Evolutionary conservation across 2,113 vertebrate species (phyloP).

Genomic region (Myotis davidii): DNA sequence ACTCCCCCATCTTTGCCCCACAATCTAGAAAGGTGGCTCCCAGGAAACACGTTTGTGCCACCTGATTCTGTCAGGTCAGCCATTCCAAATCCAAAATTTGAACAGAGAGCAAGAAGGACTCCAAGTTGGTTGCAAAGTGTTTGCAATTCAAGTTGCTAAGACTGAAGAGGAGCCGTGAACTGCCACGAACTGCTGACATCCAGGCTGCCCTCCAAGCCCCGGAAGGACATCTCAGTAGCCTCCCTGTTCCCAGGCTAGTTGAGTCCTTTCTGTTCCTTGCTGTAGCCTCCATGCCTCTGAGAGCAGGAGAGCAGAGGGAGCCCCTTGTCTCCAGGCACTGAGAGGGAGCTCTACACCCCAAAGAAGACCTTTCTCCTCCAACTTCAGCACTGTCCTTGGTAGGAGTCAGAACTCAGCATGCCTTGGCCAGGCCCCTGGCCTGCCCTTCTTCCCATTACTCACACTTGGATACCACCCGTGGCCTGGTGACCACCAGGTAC

Average conservation of each 20-base stretch:
- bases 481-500: too few species aligned
- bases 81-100: not conserved
- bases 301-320: not conserved
- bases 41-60: not conserved
- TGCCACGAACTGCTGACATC: not conserved
- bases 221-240: not conserved
- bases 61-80: not conserved
- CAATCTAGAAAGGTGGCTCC: not conserved
- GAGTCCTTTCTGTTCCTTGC: not conserved
- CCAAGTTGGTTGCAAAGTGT: not conserved
- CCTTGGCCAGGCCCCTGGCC: not conserved
- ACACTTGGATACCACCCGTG: not conserved
- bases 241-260: not conserved
- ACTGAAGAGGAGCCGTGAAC: not conserved
- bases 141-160: not conserved
- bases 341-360: not conserved
- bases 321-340: too few species aligned
- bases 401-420: not conserved
- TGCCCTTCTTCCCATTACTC: accelerated
- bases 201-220: not conserved
- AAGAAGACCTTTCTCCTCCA: not conserved
- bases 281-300: not conserved
- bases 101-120: not conserved
- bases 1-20: not conserved
- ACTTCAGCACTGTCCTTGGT: not conserved